Conservation (phyloP, 2,888 invertebrate genomes). For the Folsomia candida region DNA sequence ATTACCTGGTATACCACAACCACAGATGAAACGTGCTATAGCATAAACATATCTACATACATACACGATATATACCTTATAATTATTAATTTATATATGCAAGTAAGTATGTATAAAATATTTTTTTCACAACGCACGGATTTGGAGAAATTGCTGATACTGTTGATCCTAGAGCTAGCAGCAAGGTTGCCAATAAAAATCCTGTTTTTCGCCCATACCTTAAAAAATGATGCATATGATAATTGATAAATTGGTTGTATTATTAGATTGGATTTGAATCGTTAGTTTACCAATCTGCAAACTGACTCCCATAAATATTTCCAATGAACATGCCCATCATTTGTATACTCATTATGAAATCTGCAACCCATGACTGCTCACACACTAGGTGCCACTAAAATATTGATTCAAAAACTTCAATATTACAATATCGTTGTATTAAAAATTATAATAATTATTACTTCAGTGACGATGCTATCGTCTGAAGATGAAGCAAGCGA, state of each 20-base stretch:
- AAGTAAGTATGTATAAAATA: too few species aligned
- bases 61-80: too few species aligned
- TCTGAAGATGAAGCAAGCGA: background rate
- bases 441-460: too few species aligned
- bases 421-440: too few species aligned
- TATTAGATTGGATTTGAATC: too few species aligned
- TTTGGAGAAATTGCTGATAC: background rate
- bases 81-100: too few species aligned
- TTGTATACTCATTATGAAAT: constrained; percentile 32
- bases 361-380: constrained; percentile 24
- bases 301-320: background rate
- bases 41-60: background rate
- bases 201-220: background rate
- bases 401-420: too few species aligned
- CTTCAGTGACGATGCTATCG: background rate
- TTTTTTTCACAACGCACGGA: too few species aligned
- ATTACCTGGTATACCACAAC: background rate
- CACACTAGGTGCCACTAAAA: constrained; percentile 17
- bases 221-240: background rate
- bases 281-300: constrained; percentile 30
- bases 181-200: background rate
- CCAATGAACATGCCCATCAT: constrained; percentile 35
- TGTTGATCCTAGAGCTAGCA: background rate
- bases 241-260: too few species aligned
- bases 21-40: background rate